phyloP scores from a whole-genome alignment of 2,113 vertebrate genomes.

The Sinosuthora webbiana region DNA sequence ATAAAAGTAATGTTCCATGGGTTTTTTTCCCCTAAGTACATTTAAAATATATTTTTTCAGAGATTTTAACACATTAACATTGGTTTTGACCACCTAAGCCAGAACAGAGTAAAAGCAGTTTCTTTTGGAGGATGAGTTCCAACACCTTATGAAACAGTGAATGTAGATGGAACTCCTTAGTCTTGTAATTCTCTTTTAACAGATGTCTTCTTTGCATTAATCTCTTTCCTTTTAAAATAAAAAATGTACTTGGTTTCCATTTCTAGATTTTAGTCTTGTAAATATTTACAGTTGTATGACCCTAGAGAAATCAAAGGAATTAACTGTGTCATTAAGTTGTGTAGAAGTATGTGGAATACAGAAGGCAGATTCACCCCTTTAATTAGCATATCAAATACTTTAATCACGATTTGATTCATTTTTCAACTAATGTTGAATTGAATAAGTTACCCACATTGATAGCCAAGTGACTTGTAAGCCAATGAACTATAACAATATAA shows the following conservation, averaged over 20 bases:
- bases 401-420: background rate
- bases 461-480: background rate
- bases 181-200: background rate
- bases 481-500: background rate
- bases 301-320: background rate
- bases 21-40: background rate
- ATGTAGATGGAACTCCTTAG: background rate
- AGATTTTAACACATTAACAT: background rate
- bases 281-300: background rate
- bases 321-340: background rate
- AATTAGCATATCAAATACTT: conserved; percentile 5
- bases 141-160: background rate
- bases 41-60: background rate
- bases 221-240: background rate
- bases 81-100: background rate
- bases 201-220: background rate
- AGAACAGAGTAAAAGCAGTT: background rate
- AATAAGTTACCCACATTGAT: background rate
- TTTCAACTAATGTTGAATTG: background rate
- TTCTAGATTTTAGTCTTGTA: background rate
- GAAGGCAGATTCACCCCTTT: background rate
- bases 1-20: background rate
- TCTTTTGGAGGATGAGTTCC: background rate
- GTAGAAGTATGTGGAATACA: background rate
- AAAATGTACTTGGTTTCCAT: background rate